Evolutionary conservation across 2,797 vertebrate genomes (phyloP).

Genomic region (Chaetophractus vellerosus): DNA sequence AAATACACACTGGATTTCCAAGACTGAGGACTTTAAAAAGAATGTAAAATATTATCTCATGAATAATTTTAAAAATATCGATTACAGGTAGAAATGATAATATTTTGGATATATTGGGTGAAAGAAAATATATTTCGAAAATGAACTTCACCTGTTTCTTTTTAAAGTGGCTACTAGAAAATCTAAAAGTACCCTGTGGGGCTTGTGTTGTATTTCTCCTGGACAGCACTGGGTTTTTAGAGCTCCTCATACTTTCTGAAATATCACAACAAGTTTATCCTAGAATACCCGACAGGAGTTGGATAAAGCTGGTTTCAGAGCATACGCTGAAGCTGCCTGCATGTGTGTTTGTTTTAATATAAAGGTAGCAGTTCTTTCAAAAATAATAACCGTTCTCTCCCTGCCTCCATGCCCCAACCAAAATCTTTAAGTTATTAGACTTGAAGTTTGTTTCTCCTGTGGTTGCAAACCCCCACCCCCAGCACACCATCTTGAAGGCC

Average conservation of each 20-base stretch:
- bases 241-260: conserved; percentile 46
- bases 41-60: background rate
- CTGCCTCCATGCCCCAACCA: background rate
- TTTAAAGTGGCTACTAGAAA: background rate
- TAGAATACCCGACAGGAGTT: background rate
- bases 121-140: conserved; percentile 30
- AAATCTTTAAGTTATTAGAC: conserved; percentile 26
- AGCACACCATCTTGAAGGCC: background rate
- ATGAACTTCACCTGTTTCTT: conserved; percentile 45
- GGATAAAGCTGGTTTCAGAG: background rate
- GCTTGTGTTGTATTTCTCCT: background rate
- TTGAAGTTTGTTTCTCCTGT: background rate
- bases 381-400: background rate
- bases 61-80: background rate
- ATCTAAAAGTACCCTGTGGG: background rate
- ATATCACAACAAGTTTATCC: background rate
- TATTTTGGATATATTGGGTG: background rate
- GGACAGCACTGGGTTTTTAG: background rate
- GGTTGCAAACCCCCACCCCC: background rate
- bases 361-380: background rate
- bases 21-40: background rate
- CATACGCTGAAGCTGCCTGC: conserved; percentile 20
- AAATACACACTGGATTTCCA: background rate
- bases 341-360: background rate
- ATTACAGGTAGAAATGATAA: conserved; percentile 21